phyloP scores from a whole-genome alignment of 2,888 invertebrate species.

The Cataglyphis livida region DNA sequence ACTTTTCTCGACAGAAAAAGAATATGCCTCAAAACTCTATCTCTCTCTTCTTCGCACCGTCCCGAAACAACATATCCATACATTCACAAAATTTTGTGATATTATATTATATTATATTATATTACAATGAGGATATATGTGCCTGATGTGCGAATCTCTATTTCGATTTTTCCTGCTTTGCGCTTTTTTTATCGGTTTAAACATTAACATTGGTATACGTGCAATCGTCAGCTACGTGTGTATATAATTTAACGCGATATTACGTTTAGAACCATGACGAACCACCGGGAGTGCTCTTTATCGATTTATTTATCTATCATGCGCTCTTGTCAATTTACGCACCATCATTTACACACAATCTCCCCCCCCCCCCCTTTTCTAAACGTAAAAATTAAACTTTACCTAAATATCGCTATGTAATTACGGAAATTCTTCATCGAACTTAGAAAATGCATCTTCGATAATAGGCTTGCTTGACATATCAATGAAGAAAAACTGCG shows the following conservation, averaged over 20 bases:
- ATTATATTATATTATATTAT: conserved; percentile 53
- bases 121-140: conserved; percentile 35
- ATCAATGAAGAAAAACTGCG: conserved; percentile 50
- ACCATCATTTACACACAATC: conserved; percentile 18
- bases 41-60: conserved; percentile 52
- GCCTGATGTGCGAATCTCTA: conserved; percentile 39
- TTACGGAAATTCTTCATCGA: conserved; percentile 48
- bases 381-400: conserved; percentile 29
- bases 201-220: conserved; percentile 58
- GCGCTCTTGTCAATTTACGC: conserved; percentile 15
- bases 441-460: conserved; percentile 54
- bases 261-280: conserved; percentile 71
- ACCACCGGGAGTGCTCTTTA: conserved; percentile 30
- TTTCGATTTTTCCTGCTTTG: conserved; percentile 29
- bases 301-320: conserved; percentile 13
- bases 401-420: conserved; percentile 51
- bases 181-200: conserved; percentile 23
- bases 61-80: conserved; percentile 59
- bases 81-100: conserved; percentile 46
- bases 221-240: conserved; percentile 60
- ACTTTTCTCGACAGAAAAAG: conserved; percentile 77
- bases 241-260: conserved; percentile 60
- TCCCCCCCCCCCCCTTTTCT: not conserved
- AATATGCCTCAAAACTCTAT: conserved; percentile 68
- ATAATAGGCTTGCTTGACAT: conserved; percentile 45